These are phyloP conservation scores for Furcifer pardalis DNA, from an alignment of 2,797 vertebrate genomes.

Conservation along the genomic window DNA sequence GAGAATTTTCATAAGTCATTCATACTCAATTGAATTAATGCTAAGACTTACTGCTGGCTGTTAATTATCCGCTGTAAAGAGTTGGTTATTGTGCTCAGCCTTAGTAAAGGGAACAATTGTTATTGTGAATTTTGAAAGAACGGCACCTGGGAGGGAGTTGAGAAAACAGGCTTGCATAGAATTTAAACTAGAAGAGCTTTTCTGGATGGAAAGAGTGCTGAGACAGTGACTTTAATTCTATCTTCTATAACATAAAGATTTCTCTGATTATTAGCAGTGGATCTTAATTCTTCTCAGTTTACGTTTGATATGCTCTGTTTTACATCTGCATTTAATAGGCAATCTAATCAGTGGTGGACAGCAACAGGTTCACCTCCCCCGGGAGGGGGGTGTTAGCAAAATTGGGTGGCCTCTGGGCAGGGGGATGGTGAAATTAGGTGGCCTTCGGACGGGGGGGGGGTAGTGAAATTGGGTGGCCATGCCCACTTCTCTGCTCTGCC, in stretches of 20 bases:
- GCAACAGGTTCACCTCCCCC: too few relatives aligned
- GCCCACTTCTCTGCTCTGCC: too few relatives aligned
- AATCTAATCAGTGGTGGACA: conserved; percentile 43
- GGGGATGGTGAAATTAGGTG: too few relatives aligned
- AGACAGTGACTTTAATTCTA: conserved; percentile 52
- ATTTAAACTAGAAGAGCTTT: conserved; percentile 62
- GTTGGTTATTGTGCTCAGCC: conserved; percentile 68
- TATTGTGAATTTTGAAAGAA: conserved; percentile 59
- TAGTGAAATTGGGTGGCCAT: too few relatives aligned
- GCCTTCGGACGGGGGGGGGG: too few relatives aligned
- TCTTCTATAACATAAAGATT: conserved; percentile 55
- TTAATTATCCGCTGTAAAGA: conserved; percentile 70
- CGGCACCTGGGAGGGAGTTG: conserved; percentile 51
- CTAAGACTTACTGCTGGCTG: conserved; percentile 62
- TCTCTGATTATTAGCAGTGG: conserved; percentile 44
- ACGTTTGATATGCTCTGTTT: neutral
- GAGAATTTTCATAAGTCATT: conserved; percentile 67
- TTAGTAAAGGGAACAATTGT: conserved; percentile 57
- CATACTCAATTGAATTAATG: conserved; percentile 61
- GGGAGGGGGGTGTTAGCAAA: too few relatives aligned
- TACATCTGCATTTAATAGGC: conserved; percentile 27
- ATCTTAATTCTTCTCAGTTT: conserved; percentile 39
- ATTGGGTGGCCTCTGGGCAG: too few relatives aligned
- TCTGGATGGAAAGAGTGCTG: conserved; percentile 47
- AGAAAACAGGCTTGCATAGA: conserved; percentile 41